These are phyloP conservation scores for Cydia amplana DNA, from an alignment of 1,140 invertebrate genomes.

Conservation along the genomic window DNA sequence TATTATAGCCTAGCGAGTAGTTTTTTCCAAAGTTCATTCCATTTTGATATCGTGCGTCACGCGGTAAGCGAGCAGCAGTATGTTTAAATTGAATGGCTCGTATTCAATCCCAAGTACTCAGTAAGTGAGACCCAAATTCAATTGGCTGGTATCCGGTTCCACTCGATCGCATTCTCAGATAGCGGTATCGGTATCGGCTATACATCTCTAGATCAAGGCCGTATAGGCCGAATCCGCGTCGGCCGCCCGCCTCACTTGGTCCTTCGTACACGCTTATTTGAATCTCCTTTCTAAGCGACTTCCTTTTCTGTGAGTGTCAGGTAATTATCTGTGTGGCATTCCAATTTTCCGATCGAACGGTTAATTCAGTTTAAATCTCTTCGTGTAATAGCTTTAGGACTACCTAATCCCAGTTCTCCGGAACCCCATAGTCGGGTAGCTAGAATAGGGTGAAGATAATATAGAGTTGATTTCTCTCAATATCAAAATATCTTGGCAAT, in stretches of 20 bases:
- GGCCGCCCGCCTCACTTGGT: constrained; percentile 59
- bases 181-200: constrained; percentile 52
- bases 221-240: constrained; percentile 43
- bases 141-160: constrained; percentile 56
- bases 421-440: constrained; percentile 50
- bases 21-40: not conserved
- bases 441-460: constrained; percentile 36
- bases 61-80: constrained; percentile 26
- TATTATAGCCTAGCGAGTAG: too few species aligned
- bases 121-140: constrained; percentile 49
- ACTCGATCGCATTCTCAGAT: constrained; percentile 55
- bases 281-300: constrained; percentile 72
- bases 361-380: constrained; percentile 79
- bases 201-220: constrained; percentile 58
- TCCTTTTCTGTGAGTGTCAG: constrained; percentile 79
- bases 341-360: constrained; percentile 79
- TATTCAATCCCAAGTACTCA: constrained; percentile 46
- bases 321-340: constrained; percentile 80
- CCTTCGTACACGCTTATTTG: constrained; percentile 75
- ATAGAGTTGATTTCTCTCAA: constrained; percentile 50
- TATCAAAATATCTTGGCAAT: not conserved
- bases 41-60: not conserved
- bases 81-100: constrained; percentile 32
- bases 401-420: constrained; percentile 71
- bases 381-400: constrained; percentile 71